Evolutionary conservation across 2,113 vertebrate species (phyloP).

Genomic region (Amia ocellicauda): DNA sequence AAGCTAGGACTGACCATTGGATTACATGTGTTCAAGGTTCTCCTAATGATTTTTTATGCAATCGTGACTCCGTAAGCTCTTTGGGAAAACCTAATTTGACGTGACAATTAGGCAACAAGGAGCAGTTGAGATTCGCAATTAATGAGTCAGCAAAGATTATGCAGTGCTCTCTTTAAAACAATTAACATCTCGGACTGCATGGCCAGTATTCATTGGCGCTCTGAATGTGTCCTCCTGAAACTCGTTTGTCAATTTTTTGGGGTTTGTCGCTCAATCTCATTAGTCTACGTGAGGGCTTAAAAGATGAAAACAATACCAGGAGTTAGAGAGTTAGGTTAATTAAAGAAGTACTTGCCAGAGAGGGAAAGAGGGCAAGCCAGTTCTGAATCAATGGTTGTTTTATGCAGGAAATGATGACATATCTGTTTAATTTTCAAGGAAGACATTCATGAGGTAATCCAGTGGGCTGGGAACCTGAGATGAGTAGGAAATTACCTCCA

Average conservation of each 20-base stretch:
- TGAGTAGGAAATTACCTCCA: not conserved
- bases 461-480: not conserved
- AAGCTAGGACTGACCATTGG: not conserved
- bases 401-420: not conserved
- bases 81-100: slow-evolving; percentile 9
- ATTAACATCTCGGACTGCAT: not conserved
- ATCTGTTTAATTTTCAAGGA: not conserved
- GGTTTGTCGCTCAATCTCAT: not conserved
- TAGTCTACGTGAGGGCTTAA: not conserved
- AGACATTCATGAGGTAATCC: not conserved
- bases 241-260: not conserved
- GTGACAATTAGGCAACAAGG: slow-evolving; percentile 22
- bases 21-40: not conserved
- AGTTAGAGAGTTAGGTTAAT: not conserved
- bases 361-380: not conserved
- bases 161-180: slow-evolving; percentile 12
- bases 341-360: not conserved
- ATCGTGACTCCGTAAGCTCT: slow-evolving; percentile 1
- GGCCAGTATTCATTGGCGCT: not conserved
- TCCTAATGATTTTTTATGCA: not conserved
- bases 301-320: not conserved
- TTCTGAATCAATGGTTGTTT: slow-evolving; percentile 6
- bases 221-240: slow-evolving; percentile 3
- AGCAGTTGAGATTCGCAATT: slow-evolving; percentile 11
- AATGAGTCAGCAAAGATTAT: slow-evolving; percentile 30